A percentile compares a stretch with the other conserved stretches of the same genome.
phyloP scores from a whole-genome alignment of 2,797 vertebrate genomes.

The Molossus molossus region DNA sequence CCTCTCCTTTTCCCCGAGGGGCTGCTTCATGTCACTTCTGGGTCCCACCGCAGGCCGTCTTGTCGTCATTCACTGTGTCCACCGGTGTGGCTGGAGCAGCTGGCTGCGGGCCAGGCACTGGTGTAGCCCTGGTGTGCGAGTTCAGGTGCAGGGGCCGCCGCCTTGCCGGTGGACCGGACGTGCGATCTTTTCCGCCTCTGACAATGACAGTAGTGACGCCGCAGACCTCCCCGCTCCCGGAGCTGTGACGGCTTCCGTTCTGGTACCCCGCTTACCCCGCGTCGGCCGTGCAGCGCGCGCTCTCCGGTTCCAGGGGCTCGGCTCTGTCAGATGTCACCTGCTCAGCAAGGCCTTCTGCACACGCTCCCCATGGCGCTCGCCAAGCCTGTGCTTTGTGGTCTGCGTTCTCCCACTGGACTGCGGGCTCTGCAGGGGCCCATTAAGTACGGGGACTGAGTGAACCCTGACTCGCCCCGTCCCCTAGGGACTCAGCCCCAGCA shows the following conservation, averaged over 20 bases:
- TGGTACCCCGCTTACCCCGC: neutral
- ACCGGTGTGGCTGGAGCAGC: rapidly evolving
- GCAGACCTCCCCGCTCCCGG: rapidly evolving
- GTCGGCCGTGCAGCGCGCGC: rapidly evolving
- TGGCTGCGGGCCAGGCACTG: neutral
- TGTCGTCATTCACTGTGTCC: neutral
- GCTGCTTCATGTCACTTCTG: neutral
- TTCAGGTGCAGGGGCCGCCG: rapidly evolving
- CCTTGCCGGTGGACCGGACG: rapidly evolving
- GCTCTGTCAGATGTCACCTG: neutral
- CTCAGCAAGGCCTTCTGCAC: neutral
- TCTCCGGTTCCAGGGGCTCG: rapidly evolving
- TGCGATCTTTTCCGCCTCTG: neutral
- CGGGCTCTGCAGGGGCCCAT: rapidly evolving
- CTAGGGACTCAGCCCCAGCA: neutral
- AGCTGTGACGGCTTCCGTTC: rapidly evolving
- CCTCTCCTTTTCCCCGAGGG: neutral
- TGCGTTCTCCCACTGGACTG: neutral
- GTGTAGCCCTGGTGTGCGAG: neutral
- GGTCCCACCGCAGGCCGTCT: rapidly evolving
- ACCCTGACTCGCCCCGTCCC: neutral
- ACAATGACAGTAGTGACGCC: rapidly evolving
- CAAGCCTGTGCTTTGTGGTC: rapidly evolving
- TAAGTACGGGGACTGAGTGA: neutral
- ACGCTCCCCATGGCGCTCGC: rapidly evolving